These are phyloP conservation scores for Virgularia gustaviana DNA, from an alignment of 92 coral and sea anemone species.

Conservation along the genomic window DNA sequence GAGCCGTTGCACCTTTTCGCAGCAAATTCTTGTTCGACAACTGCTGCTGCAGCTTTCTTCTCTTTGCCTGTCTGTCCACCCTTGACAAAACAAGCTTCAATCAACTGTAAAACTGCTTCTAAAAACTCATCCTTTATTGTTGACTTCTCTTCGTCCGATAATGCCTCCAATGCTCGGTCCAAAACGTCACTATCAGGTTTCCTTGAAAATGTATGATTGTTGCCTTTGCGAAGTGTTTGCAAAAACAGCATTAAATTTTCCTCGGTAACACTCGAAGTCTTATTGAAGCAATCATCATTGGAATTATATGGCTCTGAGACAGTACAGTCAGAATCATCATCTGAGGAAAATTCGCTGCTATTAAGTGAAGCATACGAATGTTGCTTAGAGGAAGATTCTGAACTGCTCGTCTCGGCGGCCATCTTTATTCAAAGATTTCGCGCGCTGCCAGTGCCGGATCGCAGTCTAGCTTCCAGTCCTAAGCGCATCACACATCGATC, in stretches of 20 bases:
- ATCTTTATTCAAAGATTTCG: no score
- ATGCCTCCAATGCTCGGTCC: neutral
- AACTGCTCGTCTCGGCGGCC: no score
- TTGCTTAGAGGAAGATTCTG: no score
- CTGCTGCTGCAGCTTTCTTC: neutral
- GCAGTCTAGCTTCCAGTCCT: no score
- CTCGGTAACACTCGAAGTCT: neutral
- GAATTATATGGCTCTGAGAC: no score
- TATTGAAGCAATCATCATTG: conserved; percentile 33
- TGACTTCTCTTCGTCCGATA: neutral
- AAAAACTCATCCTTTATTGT: neutral
- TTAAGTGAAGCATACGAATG: no score
- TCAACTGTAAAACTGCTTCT: neutral
- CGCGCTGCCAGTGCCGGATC: no score
- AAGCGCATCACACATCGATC: no score
- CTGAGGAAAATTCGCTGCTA: no score
- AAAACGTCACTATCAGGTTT: neutral
- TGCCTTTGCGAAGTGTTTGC: neutral
- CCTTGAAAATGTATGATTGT: neutral
- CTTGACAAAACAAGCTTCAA: conserved; percentile 1
- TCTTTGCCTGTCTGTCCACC: neutral
- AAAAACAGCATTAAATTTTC: neutral
- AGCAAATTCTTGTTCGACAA: conserved; percentile 4
- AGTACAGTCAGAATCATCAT: no score
- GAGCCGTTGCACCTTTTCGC: neutral